Base-by-base conservation (phyloP, 2,113 vertebrate genomes). In the Hemibagrus wyckioides region DNA sequence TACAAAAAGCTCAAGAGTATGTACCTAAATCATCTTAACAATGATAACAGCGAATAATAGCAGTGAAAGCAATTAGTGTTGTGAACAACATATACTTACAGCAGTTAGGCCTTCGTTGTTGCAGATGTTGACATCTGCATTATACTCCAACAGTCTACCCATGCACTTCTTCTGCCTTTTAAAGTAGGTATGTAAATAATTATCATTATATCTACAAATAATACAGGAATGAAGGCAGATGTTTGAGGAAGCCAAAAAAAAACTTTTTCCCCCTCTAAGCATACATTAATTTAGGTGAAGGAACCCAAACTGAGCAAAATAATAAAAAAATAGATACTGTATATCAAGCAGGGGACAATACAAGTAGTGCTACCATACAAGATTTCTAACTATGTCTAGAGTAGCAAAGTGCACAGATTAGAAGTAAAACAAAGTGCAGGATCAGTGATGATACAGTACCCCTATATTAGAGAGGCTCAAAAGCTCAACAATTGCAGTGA, bases 71-170 rank as follows among this genome's bases (percentile, higher is more conserved):
- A 52, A 57, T 52, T 67, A 54, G 28, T 13, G 41, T 39, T 15
- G 82, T 41, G 13, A 61, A 36, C n/a, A 80, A 21, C 48, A 80
- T 17, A 97, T 23, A 97, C 98, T 97, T 96, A 99, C 98, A 92
- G 98, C 97, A 84, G 98, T 99, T 90, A 99, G 94, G 36, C 98
- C 98, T 94, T 99, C 98, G 65, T 99, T 99, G 94, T 99, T 99
- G 93, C 98, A 99, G 93, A 99, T 99, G 94, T 99, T 99, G 90
- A 99, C 98, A 94, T 99, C 98, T 33, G 98, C 98, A 89, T 96
- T 96, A 91, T 96, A 99, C 89, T 99, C 98, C 94, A 99, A 85
- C 23, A 99, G 95, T 91, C 96, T 97, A 88, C 97, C 97, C 98
- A 99, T 99, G 88, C 98, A 99, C 93, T 99, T 99, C 94, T 99